A percentile compares a stretch with the other conserved stretches of the same genome.
phyloP scores from a whole-genome alignment of 2,113 vertebrate genomes.

The Thunnus thynnus region DNA sequence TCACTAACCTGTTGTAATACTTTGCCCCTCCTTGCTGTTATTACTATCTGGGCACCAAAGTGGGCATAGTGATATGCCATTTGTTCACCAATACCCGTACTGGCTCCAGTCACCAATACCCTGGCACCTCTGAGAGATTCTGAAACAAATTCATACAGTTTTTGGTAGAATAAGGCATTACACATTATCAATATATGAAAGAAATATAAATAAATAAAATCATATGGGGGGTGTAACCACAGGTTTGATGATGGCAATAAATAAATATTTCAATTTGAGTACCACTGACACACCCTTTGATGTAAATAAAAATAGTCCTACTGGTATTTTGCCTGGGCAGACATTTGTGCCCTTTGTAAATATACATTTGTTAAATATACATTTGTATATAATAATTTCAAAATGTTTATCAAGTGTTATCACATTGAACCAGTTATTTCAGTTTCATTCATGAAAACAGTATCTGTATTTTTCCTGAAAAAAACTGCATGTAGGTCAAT shows the following conservation, averaged over 20 bases:
- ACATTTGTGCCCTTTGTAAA: too few relatives aligned
- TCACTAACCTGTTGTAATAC: slow-evolving; percentile 87
- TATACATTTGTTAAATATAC: too few relatives aligned
- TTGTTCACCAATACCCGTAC: slow-evolving; percentile 91
- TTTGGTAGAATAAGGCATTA: too few relatives aligned
- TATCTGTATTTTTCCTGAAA: too few relatives aligned
- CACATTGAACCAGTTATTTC: not conserved
- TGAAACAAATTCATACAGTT: slow-evolving; percentile 43
- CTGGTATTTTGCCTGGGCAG: too few relatives aligned
- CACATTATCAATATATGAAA: too few relatives aligned
- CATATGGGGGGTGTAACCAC: not conserved
- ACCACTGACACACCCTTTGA: too few relatives aligned
- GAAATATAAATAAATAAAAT: too few relatives aligned
- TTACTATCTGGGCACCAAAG: slow-evolving; percentile 88
- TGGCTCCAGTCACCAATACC: slow-evolving; percentile 90
- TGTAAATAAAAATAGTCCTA: too few relatives aligned
- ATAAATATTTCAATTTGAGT: not conserved
- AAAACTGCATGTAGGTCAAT: not conserved
- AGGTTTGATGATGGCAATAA: not conserved
- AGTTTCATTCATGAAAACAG: slow-evolving; percentile 81
- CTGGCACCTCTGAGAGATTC: slow-evolving; percentile 85
- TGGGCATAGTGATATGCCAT: slow-evolving; percentile 89
- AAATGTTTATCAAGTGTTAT: too few relatives aligned
- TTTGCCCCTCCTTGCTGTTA: slow-evolving; percentile 88
- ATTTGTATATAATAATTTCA: too few relatives aligned